A percentile compares a stretch with the other conserved stretches of the same genome.
Conservation (phyloP, 2,888 invertebrate species). For the Nasonia oneida region DNA sequence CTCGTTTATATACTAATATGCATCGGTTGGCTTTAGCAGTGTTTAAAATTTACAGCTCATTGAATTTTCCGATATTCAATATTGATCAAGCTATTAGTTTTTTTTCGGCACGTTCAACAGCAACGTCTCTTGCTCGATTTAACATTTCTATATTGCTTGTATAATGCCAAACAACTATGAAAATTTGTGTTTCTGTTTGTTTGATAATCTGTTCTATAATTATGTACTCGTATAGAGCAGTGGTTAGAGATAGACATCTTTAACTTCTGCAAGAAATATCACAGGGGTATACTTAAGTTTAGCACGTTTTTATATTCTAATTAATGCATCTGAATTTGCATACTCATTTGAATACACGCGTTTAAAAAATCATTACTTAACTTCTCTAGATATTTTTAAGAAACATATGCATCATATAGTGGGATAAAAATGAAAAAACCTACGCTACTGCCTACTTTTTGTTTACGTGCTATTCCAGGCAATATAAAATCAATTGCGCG, state of each 20-base stretch:
- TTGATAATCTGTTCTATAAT: background rate
- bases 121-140: background rate
- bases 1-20: background rate
- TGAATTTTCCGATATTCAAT: background rate
- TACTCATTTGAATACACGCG: slow-evolving; percentile 12
- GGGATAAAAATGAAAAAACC: background rate
- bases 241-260: too few species aligned
- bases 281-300: background rate
- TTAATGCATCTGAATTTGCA: background rate
- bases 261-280: background rate
- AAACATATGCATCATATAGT: background rate
- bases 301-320: background rate
- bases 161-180: slow-evolving; percentile 6
- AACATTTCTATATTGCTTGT: background rate
- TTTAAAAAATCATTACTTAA: slow-evolving; percentile 25
- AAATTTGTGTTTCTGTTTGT: background rate
- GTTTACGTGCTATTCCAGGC: background rate
- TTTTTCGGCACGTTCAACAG: background rate
- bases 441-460: background rate
- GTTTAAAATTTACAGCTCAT: background rate
- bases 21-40: background rate
- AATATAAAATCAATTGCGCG: background rate
- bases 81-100: background rate
- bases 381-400: background rate
- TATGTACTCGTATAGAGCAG: background rate